These are phyloP conservation scores for Athalia rosae DNA, from an alignment of 2,888 invertebrate species.

Conservation along the genomic window DNA sequence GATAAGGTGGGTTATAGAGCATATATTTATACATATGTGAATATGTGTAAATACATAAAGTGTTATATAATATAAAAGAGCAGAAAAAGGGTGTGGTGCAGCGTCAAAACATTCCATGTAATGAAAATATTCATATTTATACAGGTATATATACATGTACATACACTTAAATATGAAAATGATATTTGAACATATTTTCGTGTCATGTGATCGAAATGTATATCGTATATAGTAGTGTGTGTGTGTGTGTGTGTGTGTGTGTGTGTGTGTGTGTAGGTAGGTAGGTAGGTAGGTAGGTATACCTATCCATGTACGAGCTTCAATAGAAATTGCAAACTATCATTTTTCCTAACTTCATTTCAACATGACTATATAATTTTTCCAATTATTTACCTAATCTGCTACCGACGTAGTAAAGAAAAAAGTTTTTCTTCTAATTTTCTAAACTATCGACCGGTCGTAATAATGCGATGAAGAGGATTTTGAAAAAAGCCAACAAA, in stretches of 20 bases:
- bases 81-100: constrained; percentile 24
- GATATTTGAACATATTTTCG: constrained; percentile 18
- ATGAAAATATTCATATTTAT: constrained; percentile 23
- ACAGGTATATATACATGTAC: neutral
- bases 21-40: constrained; percentile 8
- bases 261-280: neutral
- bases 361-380: too few species aligned
- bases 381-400: too few species aligned
- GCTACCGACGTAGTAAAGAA: too few species aligned
- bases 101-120: constrained; percentile 34
- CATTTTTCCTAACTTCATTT: too few species aligned
- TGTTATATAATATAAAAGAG: constrained; percentile 16
- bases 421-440: too few species aligned
- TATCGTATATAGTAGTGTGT: neutral
- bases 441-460: too few species aligned
- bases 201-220: neutral
- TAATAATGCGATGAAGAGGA: too few species aligned
- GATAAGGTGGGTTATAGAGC: neutral
- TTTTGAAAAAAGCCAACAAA: too few species aligned
- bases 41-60: constrained; percentile 26
- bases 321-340: too few species aligned
- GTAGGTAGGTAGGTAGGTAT: too few species aligned
- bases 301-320: neutral
- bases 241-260: neutral
- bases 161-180: too few species aligned